A percentile compares a stretch with the other conserved stretches of the same genome.
Conservation (phyloP, 2,888 invertebrate species). For the Lycaena phlaeas region DNA sequence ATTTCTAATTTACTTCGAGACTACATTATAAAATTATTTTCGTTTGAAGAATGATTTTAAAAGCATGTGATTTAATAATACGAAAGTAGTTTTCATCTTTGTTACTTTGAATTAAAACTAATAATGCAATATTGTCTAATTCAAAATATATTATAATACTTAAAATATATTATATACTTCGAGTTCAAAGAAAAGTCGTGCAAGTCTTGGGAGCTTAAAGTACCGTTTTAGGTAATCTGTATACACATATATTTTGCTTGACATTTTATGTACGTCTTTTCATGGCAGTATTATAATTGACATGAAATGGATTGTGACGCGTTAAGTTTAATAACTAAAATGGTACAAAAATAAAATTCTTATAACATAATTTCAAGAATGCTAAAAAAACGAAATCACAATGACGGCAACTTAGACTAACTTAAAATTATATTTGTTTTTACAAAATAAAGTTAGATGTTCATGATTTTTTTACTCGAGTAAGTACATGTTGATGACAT, state of each 20-base stretch:
- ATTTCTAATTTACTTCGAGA: too few relatives aligned
- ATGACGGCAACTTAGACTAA: constrained; percentile 48
- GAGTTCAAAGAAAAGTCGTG: too few relatives aligned
- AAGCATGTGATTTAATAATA: too few relatives aligned
- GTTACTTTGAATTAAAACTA: too few relatives aligned
- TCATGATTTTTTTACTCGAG: constrained; percentile 16
- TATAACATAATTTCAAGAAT: constrained; percentile 26
- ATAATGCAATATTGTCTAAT: too few relatives aligned
- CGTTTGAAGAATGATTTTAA: too few relatives aligned
- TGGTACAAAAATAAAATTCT: constrained; percentile 61
- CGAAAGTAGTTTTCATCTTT: too few relatives aligned
- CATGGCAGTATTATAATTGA: constrained; percentile 50
- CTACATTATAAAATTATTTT: too few relatives aligned
- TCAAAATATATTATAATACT: too few relatives aligned
- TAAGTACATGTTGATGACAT: constrained; percentile 5
- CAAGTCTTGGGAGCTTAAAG: too few relatives aligned
- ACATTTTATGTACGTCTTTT: not conserved
- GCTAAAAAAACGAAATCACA: constrained; percentile 46
- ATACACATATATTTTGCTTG: constrained; percentile 1
- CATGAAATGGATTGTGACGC: constrained; percentile 22
- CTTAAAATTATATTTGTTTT: constrained; percentile 22
- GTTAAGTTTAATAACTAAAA: constrained; percentile 30
- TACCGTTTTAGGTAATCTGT: not conserved
- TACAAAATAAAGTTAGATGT: constrained; percentile 16
- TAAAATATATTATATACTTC: too few relatives aligned